Percentiles rank a stretch among this genome's conserved stretches.
Evolutionary conservation across 2,797 vertebrate species (phyloP).

Genomic region (Micrastur ruficollis): DNA sequence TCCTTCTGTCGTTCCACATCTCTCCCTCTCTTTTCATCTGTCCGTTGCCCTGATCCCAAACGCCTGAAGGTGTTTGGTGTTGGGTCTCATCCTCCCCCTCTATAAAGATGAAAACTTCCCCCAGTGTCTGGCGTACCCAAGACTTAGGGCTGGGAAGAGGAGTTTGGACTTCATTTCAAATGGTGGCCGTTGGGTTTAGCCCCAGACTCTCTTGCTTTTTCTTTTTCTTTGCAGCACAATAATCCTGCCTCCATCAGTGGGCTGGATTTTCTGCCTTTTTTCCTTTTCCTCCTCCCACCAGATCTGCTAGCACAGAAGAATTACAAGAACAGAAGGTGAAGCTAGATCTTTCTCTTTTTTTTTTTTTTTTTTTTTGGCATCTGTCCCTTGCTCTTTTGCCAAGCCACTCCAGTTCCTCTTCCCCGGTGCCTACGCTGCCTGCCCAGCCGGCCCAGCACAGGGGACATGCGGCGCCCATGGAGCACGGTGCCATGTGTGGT

Average conservation of each 20-base stretch:
- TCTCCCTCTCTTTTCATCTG: neutral
- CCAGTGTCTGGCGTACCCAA: neutral
- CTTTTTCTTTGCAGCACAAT: neutral
- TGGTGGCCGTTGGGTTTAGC: neutral
- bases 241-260: neutral
- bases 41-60: neutral
- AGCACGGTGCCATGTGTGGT: neutral
- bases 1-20: neutral
- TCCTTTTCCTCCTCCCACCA: conserved; percentile 36
- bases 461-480: accelerated
- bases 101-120: neutral
- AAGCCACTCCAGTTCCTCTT: conserved; percentile 31
- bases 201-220: neutral
- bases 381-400: conserved; percentile 22
- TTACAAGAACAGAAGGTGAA: conserved; percentile 64
- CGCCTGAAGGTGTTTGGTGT: neutral
- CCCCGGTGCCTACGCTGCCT: conserved; percentile 55
- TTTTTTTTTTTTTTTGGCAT: conserved; percentile 27
- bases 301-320: conserved; percentile 25
- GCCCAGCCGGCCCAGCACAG: conserved; percentile 21
- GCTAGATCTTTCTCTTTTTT: conserved; percentile 28
- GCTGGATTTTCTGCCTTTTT: conserved; percentile 28
- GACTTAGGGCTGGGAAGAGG: neutral
- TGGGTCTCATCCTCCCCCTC: neutral
- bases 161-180: neutral